Conservation (phyloP, 2,113 vertebrate species). For the Catharus minimus region DNA sequence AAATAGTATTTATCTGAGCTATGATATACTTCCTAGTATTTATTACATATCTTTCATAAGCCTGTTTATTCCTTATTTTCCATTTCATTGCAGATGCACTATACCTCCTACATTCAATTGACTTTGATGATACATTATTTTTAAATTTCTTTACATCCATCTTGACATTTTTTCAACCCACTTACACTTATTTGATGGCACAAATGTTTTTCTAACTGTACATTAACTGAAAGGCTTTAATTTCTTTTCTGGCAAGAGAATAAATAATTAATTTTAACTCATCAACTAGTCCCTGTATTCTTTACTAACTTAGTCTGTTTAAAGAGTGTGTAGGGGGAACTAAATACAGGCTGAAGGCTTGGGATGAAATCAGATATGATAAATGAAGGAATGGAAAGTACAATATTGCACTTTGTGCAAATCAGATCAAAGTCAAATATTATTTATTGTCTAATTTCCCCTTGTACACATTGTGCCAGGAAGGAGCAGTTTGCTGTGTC, state of each 20-base stretch:
- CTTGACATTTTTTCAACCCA: background rate
- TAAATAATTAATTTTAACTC: conserved; percentile 1
- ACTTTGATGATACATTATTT: background rate
- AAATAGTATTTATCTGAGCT: background rate
- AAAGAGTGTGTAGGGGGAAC: background rate
- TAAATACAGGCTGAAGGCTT: background rate
- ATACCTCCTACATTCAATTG: background rate
- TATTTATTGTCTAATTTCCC: conserved; percentile 52
- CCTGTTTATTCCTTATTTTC: background rate
- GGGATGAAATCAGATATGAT: conserved; percentile 18
- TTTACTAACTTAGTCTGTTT: background rate
- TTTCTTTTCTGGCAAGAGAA: conserved; percentile 6
- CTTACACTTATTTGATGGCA: background rate
- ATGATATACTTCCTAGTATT: background rate
- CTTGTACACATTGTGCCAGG: background rate
- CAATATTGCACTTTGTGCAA: conserved; percentile 6
- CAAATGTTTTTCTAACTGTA: background rate
- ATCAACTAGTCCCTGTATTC: background rate
- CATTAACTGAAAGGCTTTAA: background rate
- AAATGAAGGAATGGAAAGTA: conserved; percentile 28
- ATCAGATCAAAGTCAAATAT: conserved; percentile 44
- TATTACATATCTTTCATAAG: background rate
- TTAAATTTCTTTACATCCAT: background rate
- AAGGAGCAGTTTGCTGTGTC: conserved; percentile 5
- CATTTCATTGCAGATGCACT: background rate